Conservation (phyloP, 2,113 vertebrate species). For the Nerophis lumbriciformis region DNA sequence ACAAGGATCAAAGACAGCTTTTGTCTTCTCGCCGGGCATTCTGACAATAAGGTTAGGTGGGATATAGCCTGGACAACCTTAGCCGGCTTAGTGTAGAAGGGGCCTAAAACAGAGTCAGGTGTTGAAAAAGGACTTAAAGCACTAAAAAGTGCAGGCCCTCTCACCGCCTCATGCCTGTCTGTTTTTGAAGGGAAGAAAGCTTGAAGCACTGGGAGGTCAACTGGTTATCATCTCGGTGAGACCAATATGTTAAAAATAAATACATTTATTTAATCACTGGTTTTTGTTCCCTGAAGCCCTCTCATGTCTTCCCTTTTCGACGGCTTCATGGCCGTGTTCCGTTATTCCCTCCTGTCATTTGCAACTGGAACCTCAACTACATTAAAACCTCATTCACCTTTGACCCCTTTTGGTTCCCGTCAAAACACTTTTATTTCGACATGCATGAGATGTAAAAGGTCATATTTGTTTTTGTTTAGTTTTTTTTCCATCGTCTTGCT, state of each 20-base stretch:
- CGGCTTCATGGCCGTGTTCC: slow-evolving; percentile 21
- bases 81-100: no score
- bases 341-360: slow-evolving; percentile 20
- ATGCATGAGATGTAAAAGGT: slow-evolving; percentile 47
- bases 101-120: not conserved
- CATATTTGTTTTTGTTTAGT: slow-evolving; percentile 18
- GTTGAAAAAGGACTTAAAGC: slow-evolving; percentile 17
- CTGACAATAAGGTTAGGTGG: no score
- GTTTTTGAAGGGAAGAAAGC: slow-evolving; percentile 76
- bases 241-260: slow-evolving; percentile 37
- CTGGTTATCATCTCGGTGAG: slow-evolving; percentile 76
- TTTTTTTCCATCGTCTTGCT: slow-evolving; percentile 15
- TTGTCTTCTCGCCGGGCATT: no score
- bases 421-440: slow-evolving; percentile 35
- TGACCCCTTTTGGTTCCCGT: slow-evolving; percentile 4
- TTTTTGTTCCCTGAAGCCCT: slow-evolving; percentile 33
- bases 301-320: slow-evolving; percentile 27
- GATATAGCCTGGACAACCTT: no score
- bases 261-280: slow-evolving; percentile 29
- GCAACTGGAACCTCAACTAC: slow-evolving; percentile 9
- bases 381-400: slow-evolving; percentile 27
- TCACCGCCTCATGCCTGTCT: slow-evolving; percentile 56
- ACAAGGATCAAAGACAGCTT: no score
- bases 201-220: slow-evolving; percentile 77
- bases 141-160: slow-evolving; percentile 35